Conservation (phyloP, 2,888 invertebrate species). For the Liposcelis brunnea region DNA sequence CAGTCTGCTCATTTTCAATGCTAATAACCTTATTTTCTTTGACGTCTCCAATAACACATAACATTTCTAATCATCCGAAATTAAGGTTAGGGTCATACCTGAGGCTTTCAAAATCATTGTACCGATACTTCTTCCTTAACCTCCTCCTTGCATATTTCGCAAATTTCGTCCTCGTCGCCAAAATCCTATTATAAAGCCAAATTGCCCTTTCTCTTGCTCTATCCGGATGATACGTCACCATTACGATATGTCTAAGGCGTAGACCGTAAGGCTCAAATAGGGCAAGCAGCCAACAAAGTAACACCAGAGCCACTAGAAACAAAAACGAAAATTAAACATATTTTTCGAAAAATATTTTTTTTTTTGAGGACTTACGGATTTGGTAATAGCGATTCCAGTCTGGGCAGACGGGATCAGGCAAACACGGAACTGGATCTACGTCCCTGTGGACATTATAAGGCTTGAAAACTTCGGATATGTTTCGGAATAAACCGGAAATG, state of each 20-base stretch:
- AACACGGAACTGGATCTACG: constrained; percentile 46
- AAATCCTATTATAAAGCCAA: constrained; percentile 68
- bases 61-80: no score
- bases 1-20: no score
- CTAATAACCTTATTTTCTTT: no score
- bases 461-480: constrained; percentile 40
- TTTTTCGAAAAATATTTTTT: no score
- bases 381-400: constrained; percentile 43
- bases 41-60: no score
- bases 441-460: constrained; percentile 31
- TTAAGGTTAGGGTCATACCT: no score
- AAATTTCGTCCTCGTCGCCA: constrained; percentile 20
- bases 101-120: no score
- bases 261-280: constrained; percentile 65
- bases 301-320: constrained; percentile 33
- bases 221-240: constrained; percentile 57
- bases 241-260: constrained; percentile 55
- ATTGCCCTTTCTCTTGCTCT: constrained; percentile 52
- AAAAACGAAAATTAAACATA: no score
- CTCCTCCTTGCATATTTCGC: no score
- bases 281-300: constrained; percentile 49
- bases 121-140: no score
- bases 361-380: constrained; percentile 42
- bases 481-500: constrained; percentile 43
- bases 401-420: constrained; percentile 56